Evolutionary conservation across 2,888 invertebrate species (phyloP).

Genomic region (Andrena bicolor): DNA sequence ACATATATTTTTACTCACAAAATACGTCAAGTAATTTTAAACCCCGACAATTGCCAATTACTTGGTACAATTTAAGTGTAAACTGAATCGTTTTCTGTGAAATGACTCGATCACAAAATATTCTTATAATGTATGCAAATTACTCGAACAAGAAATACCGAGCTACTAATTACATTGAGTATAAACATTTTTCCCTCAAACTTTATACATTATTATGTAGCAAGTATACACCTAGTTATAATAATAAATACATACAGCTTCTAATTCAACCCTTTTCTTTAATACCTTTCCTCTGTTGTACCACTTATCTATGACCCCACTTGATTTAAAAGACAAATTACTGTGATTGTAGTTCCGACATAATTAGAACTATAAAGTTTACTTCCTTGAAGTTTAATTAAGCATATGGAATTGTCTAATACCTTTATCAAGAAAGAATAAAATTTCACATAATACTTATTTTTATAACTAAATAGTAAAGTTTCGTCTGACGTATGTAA

Average conservation of each 20-base stretch:
- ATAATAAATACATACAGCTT: conserved; percentile 15
- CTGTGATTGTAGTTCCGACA: conserved; percentile 7
- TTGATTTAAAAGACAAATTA: neutral
- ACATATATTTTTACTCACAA: neutral
- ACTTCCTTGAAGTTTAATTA: conserved; percentile 10
- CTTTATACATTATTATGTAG: neutral
- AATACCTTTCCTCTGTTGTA: conserved; percentile 41
- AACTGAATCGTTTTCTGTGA: neutral
- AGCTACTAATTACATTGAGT: neutral
- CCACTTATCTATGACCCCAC: conserved; percentile 17
- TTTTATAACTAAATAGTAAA: conserved; percentile 10
- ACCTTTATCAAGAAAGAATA: conserved; percentile 8
- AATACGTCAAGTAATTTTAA: neutral
- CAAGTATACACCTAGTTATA: conserved; percentile 2
- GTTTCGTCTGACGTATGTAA: conserved; percentile 1
- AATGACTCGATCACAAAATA: neutral
- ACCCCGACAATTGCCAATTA: conserved; percentile 22
- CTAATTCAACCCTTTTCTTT: conserved; percentile 20
- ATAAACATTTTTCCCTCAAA: neutral
- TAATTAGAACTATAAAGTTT: conserved; percentile 21
- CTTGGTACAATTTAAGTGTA: conserved; percentile 22
- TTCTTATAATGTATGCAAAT: neutral
- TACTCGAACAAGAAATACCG: neutral
- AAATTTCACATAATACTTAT: conserved; percentile 5
- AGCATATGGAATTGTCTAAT: conserved; percentile 21